A percentile compares a stretch with the other conserved stretches of the same genome.
Conservation (phyloP, 2,113 vertebrate species). For the Toxotes chatareus region DNA sequence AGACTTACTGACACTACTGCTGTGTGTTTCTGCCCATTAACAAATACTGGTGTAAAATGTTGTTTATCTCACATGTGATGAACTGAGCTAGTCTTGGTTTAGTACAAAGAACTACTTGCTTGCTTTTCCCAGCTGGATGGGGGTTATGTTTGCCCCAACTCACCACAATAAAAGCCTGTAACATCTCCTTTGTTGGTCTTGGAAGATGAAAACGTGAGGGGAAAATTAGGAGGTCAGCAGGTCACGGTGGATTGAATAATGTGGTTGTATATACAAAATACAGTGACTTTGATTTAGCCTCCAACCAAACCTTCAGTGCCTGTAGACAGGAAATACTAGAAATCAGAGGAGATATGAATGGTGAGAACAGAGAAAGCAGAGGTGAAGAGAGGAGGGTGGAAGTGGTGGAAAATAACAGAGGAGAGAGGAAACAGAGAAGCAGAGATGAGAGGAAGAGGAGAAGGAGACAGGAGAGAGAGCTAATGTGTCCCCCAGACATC, state of each 20-base stretch:
- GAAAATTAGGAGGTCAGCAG: neutral
- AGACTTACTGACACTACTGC: neutral
- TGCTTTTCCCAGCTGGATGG: neutral
- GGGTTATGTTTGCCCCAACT: neutral
- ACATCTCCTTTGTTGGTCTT: neutral
- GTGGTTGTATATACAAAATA: neutral
- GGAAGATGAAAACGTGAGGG: neutral
- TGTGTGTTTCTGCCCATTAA: no score
- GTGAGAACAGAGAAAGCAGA: slow-evolving; percentile 11
- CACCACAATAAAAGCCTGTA: neutral
- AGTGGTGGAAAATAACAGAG: slow-evolving; percentile 36
- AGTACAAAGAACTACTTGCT: no score
- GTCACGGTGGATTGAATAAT: neutral
- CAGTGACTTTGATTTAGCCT: slow-evolving; percentile 2
- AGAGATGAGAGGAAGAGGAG: slow-evolving; percentile 10
- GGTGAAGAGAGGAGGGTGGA: slow-evolving; percentile 5
- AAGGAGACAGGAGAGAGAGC: slow-evolving; percentile 29
- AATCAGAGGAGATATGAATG: slow-evolving; percentile 33
- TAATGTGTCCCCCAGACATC: slow-evolving; percentile 62
- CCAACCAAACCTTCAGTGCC: neutral
- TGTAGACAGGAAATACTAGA: slow-evolving; percentile 35
- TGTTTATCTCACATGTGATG: no score
- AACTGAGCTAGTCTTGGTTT: no score
- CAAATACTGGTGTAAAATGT: no score
- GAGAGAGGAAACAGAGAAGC: slow-evolving; percentile 1